A percentile compares a stretch with the other conserved stretches of the same genome.
Evolutionary conservation across 2,888 invertebrate species (phyloP).

Genomic region (Ernsta delagoae): DNA sequence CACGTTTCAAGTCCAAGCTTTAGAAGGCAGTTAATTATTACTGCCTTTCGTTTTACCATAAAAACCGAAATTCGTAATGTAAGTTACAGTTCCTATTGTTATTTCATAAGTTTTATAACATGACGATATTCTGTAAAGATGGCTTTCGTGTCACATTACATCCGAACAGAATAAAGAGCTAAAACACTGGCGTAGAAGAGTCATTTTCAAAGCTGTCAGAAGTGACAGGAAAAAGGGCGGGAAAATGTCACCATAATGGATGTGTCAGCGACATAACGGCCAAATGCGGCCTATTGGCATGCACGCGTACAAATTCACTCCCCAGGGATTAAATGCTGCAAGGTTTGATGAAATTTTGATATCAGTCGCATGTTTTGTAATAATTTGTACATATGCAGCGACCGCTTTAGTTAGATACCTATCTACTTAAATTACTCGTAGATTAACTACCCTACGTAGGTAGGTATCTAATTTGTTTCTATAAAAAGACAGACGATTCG

Average conservation of each 20-base stretch:
- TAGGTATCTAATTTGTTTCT: too few relatives aligned
- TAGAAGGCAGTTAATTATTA: too few relatives aligned
- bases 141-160: constrained; percentile 14
- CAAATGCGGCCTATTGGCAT: constrained; percentile 70
- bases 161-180: constrained; percentile 47
- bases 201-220: constrained; percentile 83
- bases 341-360: constrained; percentile 63
- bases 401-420: too few relatives aligned
- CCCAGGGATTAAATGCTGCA: constrained; percentile 68
- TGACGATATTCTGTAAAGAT: background rate
- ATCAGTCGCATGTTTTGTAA: constrained; percentile 21
- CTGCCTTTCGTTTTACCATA: too few relatives aligned
- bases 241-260: constrained; percentile 83
- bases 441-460: too few relatives aligned
- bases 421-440: background rate
- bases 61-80: too few relatives aligned
- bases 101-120: too few relatives aligned
- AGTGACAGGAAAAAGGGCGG: constrained; percentile 82
- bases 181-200: constrained; percentile 75
- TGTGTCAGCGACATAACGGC: constrained; percentile 80
- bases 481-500: too few relatives aligned
- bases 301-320: constrained; percentile 66
- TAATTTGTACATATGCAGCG: background rate
- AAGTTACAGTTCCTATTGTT: too few relatives aligned
- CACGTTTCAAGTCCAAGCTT: too few relatives aligned